Base-by-base conservation (phyloP, 2,797 vertebrate genomes). In the Gymnothorax reevesii region DNA sequence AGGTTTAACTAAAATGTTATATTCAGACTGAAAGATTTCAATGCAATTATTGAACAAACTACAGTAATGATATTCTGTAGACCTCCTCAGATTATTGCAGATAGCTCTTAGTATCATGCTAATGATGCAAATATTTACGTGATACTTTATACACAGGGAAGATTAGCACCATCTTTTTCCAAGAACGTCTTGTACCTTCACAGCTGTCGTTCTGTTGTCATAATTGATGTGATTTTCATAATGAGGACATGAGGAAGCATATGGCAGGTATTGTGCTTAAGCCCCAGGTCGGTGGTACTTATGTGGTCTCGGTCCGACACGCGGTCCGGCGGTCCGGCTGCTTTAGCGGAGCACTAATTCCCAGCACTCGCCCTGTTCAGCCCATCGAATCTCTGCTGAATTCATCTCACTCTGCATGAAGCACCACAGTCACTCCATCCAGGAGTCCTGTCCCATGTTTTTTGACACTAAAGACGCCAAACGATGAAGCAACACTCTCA, bases 181-280 rank as follows among this genome's bases (percentile, higher is more conserved):
- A 8, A 25, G 20, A 69, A n/a, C 8, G 3, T 69, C 64, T n/a
- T 69, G 8, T 69, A 22, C 2, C 7, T n/a, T 25, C 64, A 22
- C 64, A 55, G 8, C 60, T 52, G 80, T 20, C 22, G 25, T 55
- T 84, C 33, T 5, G 69, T 71, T 3, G 55, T 66, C 20, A 12
- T 84, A 55, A 84, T 84, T 57, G 12, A 77, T 62, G 15, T 64
- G 66, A 55, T 25, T 10, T 60, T 69, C 59, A 6, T 86, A 82
- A 82, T 20, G 60, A 52, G 59, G 80, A 69, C 20, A 52, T 25
- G 42, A 86, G 49, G 57, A 25, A 60, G 52, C 85, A 86, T 86
- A 86, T 86, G 85, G 75, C 64, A n/a, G 27, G 57, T 13, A 64
- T 27, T 42, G 71, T 25, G 7, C 8, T 12, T 27, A 59, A 27